These are phyloP conservation scores for Dione juno DNA, from an alignment of 2,888 invertebrate genomes.

Conservation along the genomic window DNA sequence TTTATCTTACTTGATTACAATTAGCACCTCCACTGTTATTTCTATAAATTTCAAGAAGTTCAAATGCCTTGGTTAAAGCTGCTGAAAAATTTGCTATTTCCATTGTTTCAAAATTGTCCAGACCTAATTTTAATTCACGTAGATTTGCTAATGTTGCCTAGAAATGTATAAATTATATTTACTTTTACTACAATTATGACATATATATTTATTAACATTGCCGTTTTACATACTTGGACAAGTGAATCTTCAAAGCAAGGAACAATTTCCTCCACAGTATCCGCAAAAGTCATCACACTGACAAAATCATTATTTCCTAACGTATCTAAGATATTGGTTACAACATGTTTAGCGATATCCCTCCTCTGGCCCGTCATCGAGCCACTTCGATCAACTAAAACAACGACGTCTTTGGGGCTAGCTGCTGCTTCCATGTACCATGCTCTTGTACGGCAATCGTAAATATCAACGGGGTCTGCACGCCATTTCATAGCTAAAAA, in stretches of 20 bases:
- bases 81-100: constrained; percentile 97
- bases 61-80: constrained; percentile 95
- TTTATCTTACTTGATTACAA: constrained; percentile 76
- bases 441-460: constrained; percentile 96
- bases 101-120: constrained; percentile 90
- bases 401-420: constrained; percentile 96
- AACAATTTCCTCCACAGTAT: constrained; percentile 90
- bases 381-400: constrained; percentile 94
- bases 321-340: constrained; percentile 95
- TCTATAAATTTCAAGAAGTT: constrained; percentile 88
- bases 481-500: constrained; percentile 89
- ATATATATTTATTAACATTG: not conserved
- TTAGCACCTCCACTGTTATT: constrained; percentile 86
- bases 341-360: constrained; percentile 95
- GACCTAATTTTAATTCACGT: constrained; percentile 90
- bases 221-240: constrained; percentile 88
- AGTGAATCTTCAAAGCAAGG: constrained; percentile 94
- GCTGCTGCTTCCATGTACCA: constrained; percentile 99
- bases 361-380: constrained; percentile 95
- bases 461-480: constrained; percentile 93
- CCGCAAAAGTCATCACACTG: constrained; percentile 96
- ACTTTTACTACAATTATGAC: not conserved
- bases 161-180: constrained; percentile 9
- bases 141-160: constrained; percentile 94
- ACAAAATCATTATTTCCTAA: constrained; percentile 99